Evolutionary conservation across 2,888 invertebrate species (phyloP).

Genomic region (Syrphus vitripennis): DNA sequence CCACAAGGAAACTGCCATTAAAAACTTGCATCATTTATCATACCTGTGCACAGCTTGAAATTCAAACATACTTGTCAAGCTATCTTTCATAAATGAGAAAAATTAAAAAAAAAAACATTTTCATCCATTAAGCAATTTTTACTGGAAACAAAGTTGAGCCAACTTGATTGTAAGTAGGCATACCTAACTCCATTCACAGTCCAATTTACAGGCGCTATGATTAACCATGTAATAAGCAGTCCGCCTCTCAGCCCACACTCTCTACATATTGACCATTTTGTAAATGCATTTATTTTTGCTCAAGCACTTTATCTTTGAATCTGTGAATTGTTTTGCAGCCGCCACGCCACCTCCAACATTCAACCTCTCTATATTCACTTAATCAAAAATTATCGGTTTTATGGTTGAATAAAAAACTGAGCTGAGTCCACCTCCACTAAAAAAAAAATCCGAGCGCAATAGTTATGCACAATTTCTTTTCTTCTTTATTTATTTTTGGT

Average conservation of each 20-base stretch:
- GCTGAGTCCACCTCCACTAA: neutral
- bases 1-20: neutral
- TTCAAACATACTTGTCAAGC: slow-evolving; percentile 24
- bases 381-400: slow-evolving; percentile 29
- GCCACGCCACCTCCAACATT: neutral
- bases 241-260: neutral
- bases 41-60: neutral
- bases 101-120: neutral
- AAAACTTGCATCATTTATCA: slow-evolving; percentile 4
- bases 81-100: neutral
- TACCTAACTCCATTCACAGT: neutral
- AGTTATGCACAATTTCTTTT: slow-evolving; percentile 15
- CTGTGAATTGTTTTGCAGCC: slow-evolving; percentile 18
- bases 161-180: neutral
- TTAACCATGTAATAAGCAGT: slow-evolving; percentile 4
- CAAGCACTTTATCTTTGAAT: neutral
- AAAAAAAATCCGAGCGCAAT: neutral
- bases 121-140: slow-evolving; percentile 5
- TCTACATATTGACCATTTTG: neutral
- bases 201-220: neutral
- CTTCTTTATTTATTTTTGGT: slow-evolving; percentile 2
- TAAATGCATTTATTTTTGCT: neutral
- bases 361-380: neutral
- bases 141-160: neutral
- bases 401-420: neutral